A percentile compares a stretch with the other conserved stretches of the same genome.
phyloP scores from a whole-genome alignment of 2,888 invertebrate genomes.

The Limnephilus auricula region DNA sequence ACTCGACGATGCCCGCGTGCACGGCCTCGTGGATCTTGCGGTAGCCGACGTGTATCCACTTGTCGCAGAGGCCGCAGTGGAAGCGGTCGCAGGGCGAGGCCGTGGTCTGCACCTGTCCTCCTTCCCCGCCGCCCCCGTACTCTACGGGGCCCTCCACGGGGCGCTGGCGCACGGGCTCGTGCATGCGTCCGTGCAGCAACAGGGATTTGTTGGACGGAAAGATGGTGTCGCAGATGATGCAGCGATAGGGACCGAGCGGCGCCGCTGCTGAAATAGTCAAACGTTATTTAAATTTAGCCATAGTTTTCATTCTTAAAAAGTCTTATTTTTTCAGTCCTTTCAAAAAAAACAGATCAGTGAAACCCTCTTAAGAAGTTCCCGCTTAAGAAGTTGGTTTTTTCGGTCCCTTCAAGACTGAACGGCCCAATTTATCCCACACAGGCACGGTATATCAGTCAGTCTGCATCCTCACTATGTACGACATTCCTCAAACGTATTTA shows the following conservation, averaged over 20 bases:
- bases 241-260: slow-evolving; percentile 73
- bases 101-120: slow-evolving; percentile 63
- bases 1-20: slow-evolving; percentile 79
- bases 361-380: too few relatives aligned
- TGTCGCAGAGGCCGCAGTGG: slow-evolving; percentile 77
- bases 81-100: slow-evolving; percentile 71
- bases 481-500: too few relatives aligned
- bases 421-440: too few relatives aligned
- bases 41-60: slow-evolving; percentile 74
- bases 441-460: too few relatives aligned
- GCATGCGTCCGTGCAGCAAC: slow-evolving; percentile 85
- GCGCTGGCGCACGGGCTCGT: slow-evolving; percentile 79
- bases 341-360: too few relatives aligned
- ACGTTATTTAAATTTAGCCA: neutral
- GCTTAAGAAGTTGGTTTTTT: too few relatives aligned
- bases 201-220: slow-evolving; percentile 83
- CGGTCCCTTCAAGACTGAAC: too few relatives aligned
- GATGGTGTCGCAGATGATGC: slow-evolving; percentile 82
- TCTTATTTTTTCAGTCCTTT: neutral
- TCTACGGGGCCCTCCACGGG: slow-evolving; percentile 76
- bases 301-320: neutral
- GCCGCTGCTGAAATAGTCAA: neutral
- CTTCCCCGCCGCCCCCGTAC: slow-evolving; percentile 68
- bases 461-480: too few relatives aligned
- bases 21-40: slow-evolving; percentile 82